Percentiles rank a stretch among this genome's conserved stretches.
Evolutionary conservation across 1,140 invertebrate species (phyloP).

Genomic region (Euwallacea similis): DNA sequence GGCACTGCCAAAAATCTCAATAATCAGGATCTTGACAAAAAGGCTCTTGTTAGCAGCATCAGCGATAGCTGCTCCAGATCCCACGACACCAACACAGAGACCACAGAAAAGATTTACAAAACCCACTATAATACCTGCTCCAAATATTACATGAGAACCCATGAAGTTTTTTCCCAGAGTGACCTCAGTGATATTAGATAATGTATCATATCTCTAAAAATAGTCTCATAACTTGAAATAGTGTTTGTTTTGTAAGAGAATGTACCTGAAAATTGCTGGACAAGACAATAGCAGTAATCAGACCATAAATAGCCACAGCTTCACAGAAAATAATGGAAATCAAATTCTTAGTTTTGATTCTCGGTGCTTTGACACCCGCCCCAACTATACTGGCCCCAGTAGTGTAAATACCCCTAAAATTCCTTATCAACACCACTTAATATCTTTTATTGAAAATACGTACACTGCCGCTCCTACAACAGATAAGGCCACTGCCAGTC

Average conservation of each 20-base stretch:
- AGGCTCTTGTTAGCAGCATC: constrained; percentile 85
- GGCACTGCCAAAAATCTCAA: constrained; percentile 92
- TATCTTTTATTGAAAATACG: constrained; percentile 47
- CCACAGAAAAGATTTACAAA: constrained; percentile 87
- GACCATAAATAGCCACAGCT: constrained; percentile 91
- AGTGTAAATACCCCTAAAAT: constrained; percentile 84
- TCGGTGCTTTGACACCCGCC: constrained; percentile 95
- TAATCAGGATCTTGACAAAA: constrained; percentile 90
- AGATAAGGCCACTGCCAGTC: constrained; percentile 88
- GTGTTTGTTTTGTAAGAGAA: constrained; percentile 43
- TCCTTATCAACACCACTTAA: neutral
- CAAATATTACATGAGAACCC: constrained; percentile 84
- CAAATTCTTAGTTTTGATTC: constrained; percentile 98
- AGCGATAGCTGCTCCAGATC: constrained; percentile 83
- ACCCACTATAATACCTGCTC: constrained; percentile 79
- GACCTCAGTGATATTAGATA: neutral
- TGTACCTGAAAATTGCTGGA: constrained; percentile 63
- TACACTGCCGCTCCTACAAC: constrained; percentile 96
- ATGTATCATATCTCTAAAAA: neutral
- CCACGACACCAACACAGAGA: constrained; percentile 88
- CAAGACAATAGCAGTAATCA: constrained; percentile 90
- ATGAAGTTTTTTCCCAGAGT: constrained; percentile 57
- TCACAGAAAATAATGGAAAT: constrained; percentile 95
- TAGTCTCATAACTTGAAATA: neutral
- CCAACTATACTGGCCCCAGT: constrained; percentile 96